phyloP scores from a whole-genome alignment of 2,113 vertebrate genomes.

The Pelecanoides urinatrix region DNA sequence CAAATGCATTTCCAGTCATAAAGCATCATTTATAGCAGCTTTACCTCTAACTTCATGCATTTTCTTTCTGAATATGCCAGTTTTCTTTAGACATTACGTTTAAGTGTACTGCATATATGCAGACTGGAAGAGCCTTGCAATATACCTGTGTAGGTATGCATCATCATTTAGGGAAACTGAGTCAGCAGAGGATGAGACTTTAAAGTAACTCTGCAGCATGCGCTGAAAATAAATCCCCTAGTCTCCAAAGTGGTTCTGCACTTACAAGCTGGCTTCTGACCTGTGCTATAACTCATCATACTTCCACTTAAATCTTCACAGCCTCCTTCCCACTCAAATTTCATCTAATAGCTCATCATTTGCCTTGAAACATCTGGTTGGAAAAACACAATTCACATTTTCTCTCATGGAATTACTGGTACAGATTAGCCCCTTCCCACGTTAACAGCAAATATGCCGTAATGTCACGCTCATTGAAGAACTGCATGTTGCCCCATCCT shows the following conservation, averaged over 20 bases:
- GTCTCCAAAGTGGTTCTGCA: background rate
- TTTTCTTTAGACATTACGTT: background rate
- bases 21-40: background rate
- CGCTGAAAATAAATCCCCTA: background rate
- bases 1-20: background rate
- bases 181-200: background rate
- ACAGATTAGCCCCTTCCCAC: background rate
- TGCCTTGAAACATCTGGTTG: background rate
- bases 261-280: background rate
- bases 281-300: background rate
- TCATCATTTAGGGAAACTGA: background rate
- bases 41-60: background rate
- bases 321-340: background rate
- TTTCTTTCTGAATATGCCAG: background rate
- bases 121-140: background rate
- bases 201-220: background rate
- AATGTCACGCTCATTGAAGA: background rate
- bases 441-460: background rate
- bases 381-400: background rate
- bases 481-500: background rate
- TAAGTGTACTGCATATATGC: background rate
- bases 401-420: background rate
- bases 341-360: background rate
- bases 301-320: slow-evolving; percentile 4
- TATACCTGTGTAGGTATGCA: background rate